phyloP scores from a whole-genome alignment of 2,888 invertebrate genomes.

The Peribatodes rhomboidaria region DNA sequence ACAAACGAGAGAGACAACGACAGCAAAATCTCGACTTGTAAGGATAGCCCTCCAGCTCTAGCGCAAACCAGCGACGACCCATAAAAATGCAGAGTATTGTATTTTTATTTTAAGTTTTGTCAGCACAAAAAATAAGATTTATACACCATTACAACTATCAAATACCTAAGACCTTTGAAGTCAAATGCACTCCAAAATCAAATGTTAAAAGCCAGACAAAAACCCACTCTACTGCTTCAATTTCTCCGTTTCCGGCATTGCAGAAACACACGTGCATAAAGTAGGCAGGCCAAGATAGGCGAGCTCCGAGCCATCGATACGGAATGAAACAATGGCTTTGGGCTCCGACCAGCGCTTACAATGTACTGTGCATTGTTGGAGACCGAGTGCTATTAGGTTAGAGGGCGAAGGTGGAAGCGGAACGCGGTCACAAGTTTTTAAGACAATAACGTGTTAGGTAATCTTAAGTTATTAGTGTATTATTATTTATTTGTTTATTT shows the following conservation, averaged over 20 bases:
- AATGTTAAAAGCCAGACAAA: not conserved
- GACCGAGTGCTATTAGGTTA: constrained; percentile 45
- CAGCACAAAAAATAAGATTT: too few species aligned
- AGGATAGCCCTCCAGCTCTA: too few species aligned
- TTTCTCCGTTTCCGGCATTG: constrained; percentile 13
- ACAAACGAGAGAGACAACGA: too few species aligned
- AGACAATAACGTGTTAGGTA: too few species aligned
- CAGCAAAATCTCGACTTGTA: too few species aligned
- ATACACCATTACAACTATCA: too few species aligned
- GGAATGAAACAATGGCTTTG: constrained; percentile 48
- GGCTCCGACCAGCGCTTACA: constrained; percentile 43
- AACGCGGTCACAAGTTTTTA: not conserved
- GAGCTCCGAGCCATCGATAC: constrained; percentile 39
- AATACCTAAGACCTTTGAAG: too few species aligned
- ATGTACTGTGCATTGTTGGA: constrained; percentile 40
- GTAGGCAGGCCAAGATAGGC: constrained; percentile 38
- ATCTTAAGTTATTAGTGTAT: too few species aligned
- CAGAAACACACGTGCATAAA: constrained; percentile 25
- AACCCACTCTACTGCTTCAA: not conserved
- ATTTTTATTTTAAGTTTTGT: too few species aligned
- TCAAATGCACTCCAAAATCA: not conserved
- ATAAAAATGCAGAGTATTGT: too few species aligned
- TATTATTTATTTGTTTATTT: too few species aligned
- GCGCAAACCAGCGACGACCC: too few species aligned
- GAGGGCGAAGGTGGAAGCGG: constrained; percentile 12